Evolutionary conservation across 2,797 vertebrate species (phyloP), one percentile per base, ranked within the genome.

Genomic region (Agapornis canus): DNA sequence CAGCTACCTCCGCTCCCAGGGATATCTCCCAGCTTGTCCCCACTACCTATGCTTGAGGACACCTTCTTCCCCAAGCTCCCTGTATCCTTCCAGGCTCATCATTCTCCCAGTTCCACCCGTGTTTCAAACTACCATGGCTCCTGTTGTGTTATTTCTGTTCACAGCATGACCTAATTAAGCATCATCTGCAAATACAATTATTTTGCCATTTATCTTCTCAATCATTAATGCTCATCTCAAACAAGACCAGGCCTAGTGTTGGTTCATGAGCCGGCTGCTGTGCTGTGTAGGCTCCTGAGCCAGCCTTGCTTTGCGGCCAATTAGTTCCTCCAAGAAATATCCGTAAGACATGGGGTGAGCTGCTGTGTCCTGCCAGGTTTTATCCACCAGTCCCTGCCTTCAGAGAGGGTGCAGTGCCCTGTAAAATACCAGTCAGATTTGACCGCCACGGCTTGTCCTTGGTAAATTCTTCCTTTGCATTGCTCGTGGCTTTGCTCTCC

Each of bases 401-500:
- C 31, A 52, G 86, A 89, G 91, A 94, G 83, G 71, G 29, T 49
- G 76, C 27, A 8, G 77, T 93, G 87, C 71, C 71, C 86, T 94
- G 63, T 72, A 81, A 96, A 94, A 86, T n/a, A 68, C 77, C 77
- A 65, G 19, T 75, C 0, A 0, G 82, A 65, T 92, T 73, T 93
- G 92, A 86, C 82, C 3, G 45, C 66, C 61, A 32, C 31, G 54
- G 71, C 77, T 86, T 6, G 49, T 90, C 91, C 85, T 90, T 80
- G 95, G 86, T 69, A 94, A 94, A 92, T 89, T 92, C 72, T 82
- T 87, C 82, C 79, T 85, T 77, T 72, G 31, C 65, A 22, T 77
- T 54, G 63, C 86, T 84, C 3, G 1, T 82, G 91, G 82, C 77
- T 96, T 82, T 85, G 61, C 82, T 86, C 16, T 89, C 93, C 84